Evolutionary conservation across 92 coral and sea anemone species (phyloP).

Genomic region (Umimayanthus chanpuru): DNA sequence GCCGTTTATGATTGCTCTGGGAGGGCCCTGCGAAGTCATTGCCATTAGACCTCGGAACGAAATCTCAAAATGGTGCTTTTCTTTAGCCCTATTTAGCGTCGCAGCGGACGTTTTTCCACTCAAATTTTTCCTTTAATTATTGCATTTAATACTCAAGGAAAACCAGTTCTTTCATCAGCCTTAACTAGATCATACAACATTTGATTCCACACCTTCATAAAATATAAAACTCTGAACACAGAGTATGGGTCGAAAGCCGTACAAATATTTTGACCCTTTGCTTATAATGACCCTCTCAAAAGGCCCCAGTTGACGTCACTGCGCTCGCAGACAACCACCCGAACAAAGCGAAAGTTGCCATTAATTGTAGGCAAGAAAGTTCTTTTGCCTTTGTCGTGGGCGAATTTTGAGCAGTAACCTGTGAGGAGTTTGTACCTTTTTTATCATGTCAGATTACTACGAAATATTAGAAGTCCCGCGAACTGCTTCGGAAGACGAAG

Average conservation of each 20-base stretch:
- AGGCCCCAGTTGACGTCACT: slow-evolving; percentile 1
- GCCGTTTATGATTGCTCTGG: not conserved
- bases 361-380: no score
- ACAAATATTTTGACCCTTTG: not conserved
- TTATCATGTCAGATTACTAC: slow-evolving; percentile 72
- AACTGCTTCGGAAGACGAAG: slow-evolving; percentile 73
- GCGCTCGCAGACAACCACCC: not conserved
- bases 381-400: not conserved
- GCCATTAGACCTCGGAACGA: not conserved
- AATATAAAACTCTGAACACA: no score
- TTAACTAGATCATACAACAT: no score
- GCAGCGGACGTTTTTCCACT: no score
- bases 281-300: not conserved
- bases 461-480: slow-evolving; percentile 70
- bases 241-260: not conserved
- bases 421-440: not conserved
- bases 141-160: no score
- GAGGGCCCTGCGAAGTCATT: not conserved
- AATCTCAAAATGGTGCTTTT: not conserved
- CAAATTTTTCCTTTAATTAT: no score
- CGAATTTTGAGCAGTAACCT: not conserved
- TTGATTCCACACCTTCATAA: no score
- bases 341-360: not conserved
- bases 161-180: no score
- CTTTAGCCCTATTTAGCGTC: no score